Evolutionary conservation across 2,113 vertebrate species (phyloP).

Genomic region (Isurus oxyrinchus): DNA sequence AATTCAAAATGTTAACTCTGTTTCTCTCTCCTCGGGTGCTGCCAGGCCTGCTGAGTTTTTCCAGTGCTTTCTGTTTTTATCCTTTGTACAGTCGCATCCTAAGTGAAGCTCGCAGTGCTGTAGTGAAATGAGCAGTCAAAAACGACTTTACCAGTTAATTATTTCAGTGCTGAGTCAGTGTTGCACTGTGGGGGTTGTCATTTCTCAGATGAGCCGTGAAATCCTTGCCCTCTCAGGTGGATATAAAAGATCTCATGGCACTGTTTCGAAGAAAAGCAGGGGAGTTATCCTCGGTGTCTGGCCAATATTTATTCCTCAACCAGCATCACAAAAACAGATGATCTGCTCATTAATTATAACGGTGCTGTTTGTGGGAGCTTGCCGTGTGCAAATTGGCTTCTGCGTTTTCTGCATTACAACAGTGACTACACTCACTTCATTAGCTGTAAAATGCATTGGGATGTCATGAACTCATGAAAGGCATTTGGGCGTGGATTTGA

Average conservation of each 20-base stretch:
- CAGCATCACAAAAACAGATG: too few species aligned
- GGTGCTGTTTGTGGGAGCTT: background rate
- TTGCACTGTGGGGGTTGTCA: background rate
- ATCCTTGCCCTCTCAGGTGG: background rate
- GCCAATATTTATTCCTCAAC: too few species aligned
- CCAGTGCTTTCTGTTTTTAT: background rate
- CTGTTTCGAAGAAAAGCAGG: too few species aligned
- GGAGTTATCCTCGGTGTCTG: too few species aligned
- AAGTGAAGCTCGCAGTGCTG: background rate
- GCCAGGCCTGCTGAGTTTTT: too few species aligned
- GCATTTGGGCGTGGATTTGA: background rate
- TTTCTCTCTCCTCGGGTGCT: background rate
- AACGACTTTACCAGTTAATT: background rate
- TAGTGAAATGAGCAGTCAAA: background rate
- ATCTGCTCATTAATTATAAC: background rate
- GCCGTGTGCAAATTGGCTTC: background rate
- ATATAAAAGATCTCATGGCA: background rate
- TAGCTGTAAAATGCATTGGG: background rate
- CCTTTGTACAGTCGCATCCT: background rate
- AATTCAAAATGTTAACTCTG: background rate
- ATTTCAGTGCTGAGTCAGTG: background rate
- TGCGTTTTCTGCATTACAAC: too few species aligned
- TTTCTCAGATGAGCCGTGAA: background rate
- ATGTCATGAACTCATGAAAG: background rate
- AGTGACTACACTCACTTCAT: background rate